Conservation (phyloP, 1,140 invertebrate genomes). For the Drosophila nebulosa region DNA sequence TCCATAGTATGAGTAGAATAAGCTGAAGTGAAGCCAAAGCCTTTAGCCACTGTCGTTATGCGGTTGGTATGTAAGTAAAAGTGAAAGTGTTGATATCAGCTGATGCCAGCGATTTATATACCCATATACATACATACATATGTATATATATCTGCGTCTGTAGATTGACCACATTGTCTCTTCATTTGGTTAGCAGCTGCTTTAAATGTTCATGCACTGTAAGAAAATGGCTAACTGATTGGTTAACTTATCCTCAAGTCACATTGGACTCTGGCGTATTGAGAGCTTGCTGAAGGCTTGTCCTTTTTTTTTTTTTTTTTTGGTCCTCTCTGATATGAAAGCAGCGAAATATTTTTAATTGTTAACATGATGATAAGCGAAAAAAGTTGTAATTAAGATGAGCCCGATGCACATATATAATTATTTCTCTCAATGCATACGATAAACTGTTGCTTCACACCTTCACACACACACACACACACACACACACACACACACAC, state of each 20-base stretch:
- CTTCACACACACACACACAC: no score
- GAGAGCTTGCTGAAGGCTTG: no score
- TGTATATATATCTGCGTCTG: background rate
- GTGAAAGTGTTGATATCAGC: slow-evolving; percentile 47
- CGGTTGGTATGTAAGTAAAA: slow-evolving; percentile 55
- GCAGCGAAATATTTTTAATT: no score
- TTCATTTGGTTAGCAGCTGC: background rate
- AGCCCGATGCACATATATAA: background rate
- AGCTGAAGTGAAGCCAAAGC: slow-evolving; percentile 12
- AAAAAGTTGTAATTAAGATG: no score
- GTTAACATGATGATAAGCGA: no score
- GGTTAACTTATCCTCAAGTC: no score
- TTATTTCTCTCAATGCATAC: background rate
- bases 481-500: background rate
- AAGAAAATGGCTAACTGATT: background rate
- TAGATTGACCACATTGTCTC: background rate
- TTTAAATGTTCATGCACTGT: background rate
- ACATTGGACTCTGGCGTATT: no score
- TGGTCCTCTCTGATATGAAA: no score
- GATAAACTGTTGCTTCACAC: slow-evolving; percentile 1
- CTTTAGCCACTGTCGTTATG: slow-evolving; percentile 54
- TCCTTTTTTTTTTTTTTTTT: no score
- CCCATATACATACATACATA: background rate
- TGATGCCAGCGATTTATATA: slow-evolving; percentile 47
- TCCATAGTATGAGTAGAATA: background rate